Base-by-base conservation (phyloP, 2,888 invertebrate genomes). In the Dendrolimus houi region DNA sequence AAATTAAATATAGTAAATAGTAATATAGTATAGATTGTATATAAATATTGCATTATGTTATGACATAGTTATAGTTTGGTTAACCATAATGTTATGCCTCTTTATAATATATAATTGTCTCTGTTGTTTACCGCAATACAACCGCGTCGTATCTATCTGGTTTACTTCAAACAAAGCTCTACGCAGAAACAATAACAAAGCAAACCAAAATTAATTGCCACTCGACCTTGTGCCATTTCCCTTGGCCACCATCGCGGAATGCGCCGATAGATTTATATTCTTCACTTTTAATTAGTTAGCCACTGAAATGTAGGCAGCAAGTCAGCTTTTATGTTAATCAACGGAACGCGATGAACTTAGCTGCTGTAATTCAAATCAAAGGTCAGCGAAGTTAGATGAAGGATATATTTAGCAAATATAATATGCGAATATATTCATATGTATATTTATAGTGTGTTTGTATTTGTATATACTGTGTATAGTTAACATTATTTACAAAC, bases 141-240 rank as follows among this genome's bases (percentile, higher is more conserved):
- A 47, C 47, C 47, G 52, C 52, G 14, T 40, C 10, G 29, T 17
- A 47, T 13, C 55, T 47, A 55, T 29, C 47, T 55, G 52, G 52
- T 52, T 55, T 52, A 52, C 52, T 12, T 55, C 47, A 47, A 29
- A n/a, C 40, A 55, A 56, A 57, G 61, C 58, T 63, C 58, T 55
- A 63, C 64, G 64, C 63, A 65, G 29, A 74, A 75, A 75, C 74
- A 76, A 73, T 75, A 61, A 67, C 75, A 72, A 78, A 71, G 79
- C 70, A 62, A 76, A 72, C 74, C 68, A 59, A 64, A 71, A 75
- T 73, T 70, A 69, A 75, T 76, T 69, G 61, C 61, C 67, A 64
- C 57, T 54, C 64, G 65, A 62, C 81, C 81, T 77, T 76, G 81
- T 64, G 72, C 80, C 65, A 73, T 75, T 74, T 80, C 47, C 47